These are phyloP conservation scores for Limnephilus lunatus DNA, from an alignment of 2,888 invertebrate genomes.

Conservation along the genomic window DNA sequence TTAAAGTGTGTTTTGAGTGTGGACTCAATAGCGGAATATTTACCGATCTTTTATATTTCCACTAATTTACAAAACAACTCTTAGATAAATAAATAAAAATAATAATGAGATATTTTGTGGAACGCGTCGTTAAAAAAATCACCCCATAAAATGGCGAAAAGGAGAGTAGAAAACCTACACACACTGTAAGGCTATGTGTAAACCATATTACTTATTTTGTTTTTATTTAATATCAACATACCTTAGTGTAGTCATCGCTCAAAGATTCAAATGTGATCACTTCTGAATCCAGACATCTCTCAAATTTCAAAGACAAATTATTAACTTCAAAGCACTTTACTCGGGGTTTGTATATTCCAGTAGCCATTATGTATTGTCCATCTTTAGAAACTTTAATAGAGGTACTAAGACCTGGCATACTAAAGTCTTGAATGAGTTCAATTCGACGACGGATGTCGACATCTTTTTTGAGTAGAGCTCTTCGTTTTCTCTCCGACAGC, in stretches of 20 bases:
- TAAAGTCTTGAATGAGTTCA: constrained; percentile 98
- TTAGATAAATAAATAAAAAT: too few species aligned
- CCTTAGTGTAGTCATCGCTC: constrained; percentile 98
- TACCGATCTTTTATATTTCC: too few species aligned
- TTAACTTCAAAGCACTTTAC: constrained; percentile 97
- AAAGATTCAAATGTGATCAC: constrained; percentile 94
- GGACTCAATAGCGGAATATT: too few species aligned
- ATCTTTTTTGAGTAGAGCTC: constrained; percentile 90
- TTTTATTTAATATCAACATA: constrained; percentile 69
- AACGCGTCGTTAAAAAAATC: too few species aligned
- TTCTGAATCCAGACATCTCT: constrained; percentile 97
- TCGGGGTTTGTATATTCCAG: constrained; percentile 97
- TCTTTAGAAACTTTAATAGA: constrained; percentile 91
- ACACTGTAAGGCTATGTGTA: too few species aligned
- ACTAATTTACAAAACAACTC: too few species aligned
- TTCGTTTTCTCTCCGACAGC: constrained; percentile 90
- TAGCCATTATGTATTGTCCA: constrained; percentile 93
- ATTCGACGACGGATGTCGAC: constrained; percentile 93
- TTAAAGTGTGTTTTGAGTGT: too few species aligned
- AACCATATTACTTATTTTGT: too few species aligned
- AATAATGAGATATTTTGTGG: too few species aligned
- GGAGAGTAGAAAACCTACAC: too few species aligned
- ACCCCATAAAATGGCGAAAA: too few species aligned
- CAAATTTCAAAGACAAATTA: constrained; percentile 97
- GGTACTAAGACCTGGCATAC: constrained; percentile 97